Percentiles rank a stretch among this genome's conserved stretches.
phyloP scores from a whole-genome alignment of 2,888 invertebrate species.

The Nipponacmea schrenckii region DNA sequence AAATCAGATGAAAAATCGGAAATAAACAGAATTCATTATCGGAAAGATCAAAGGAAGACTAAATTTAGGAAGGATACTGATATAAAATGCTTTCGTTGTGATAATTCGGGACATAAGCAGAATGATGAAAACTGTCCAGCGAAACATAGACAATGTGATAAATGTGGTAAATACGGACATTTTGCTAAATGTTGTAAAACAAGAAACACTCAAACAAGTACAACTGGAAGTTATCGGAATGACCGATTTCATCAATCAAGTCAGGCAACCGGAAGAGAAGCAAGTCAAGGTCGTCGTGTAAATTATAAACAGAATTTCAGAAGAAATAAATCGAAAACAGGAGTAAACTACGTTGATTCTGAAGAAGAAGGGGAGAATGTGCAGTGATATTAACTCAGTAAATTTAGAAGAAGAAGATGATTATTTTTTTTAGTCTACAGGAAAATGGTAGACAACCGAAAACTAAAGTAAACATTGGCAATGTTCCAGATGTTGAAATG shows the following conservation, averaged over 20 bases:
- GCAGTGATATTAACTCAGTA: neutral
- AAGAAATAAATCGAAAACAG: neutral
- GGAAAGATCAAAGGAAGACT: no score
- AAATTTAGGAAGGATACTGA: no score
- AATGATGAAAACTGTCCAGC: no score
- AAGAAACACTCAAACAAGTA: no score
- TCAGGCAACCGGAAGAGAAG: no score
- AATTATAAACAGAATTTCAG: neutral
- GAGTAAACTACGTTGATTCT: neutral
- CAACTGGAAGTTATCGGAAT: no score
- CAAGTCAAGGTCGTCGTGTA: neutral
- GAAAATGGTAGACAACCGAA: neutral
- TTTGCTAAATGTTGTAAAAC: neutral
- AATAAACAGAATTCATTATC: no score
- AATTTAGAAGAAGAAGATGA: neutral
- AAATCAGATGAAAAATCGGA: no score
- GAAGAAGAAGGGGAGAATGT: neutral
- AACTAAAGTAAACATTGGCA: neutral
- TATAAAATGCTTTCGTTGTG: no score
- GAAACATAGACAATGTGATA: no score
- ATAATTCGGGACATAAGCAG: no score
- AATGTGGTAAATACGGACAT: slow-evolving; percentile 5
- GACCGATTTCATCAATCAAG: no score
- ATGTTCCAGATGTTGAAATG: neutral
- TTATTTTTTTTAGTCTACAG: neutral